These are phyloP conservation scores for Dendroctonus ponderosae DNA, from an alignment of 1,140 invertebrate species.

Conservation along the genomic window DNA sequence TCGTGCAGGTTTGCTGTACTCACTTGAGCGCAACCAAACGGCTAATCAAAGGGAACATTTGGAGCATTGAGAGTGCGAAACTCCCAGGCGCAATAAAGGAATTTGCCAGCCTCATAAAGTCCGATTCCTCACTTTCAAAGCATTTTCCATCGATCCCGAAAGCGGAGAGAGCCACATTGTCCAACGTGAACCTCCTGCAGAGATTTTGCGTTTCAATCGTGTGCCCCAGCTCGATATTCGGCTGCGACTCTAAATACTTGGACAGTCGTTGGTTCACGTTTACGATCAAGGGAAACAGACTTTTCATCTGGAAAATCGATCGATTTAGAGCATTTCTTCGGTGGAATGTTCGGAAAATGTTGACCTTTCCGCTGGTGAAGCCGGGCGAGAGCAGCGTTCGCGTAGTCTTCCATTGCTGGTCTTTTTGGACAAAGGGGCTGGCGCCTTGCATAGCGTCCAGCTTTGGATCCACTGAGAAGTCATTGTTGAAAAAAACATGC, in stretches of 20 bases:
- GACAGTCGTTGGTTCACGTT: conserved; percentile 41
- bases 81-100: conserved; percentile 38
- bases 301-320: conserved; percentile 36
- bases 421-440: conserved; percentile 46
- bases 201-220: conserved; percentile 45
- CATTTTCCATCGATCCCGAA: conserved; percentile 52
- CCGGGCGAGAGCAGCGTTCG: conserved; percentile 47
- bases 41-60: conserved; percentile 34
- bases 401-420: conserved; percentile 47
- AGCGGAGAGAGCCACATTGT: conserved; percentile 54
- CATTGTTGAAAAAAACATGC: conserved; percentile 24
- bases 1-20: conserved; percentile 35
- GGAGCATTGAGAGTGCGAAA: conserved; percentile 3
- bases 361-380: conserved; percentile 50
- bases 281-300: conserved; percentile 42
- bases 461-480: conserved; percentile 38
- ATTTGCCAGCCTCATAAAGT: conserved; percentile 50
- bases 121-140: conserved; percentile 50
- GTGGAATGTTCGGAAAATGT: background rate
- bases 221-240: conserved; percentile 12
- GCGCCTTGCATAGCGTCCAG: conserved; percentile 45
- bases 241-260: conserved; percentile 37
- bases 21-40: conserved; percentile 40
- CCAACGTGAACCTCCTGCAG: conserved; percentile 52
- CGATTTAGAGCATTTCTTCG: background rate